These are phyloP conservation scores for Latrodectus hesperus DNA, from an alignment of 2,888 invertebrate genomes.

Conservation along the genomic window DNA sequence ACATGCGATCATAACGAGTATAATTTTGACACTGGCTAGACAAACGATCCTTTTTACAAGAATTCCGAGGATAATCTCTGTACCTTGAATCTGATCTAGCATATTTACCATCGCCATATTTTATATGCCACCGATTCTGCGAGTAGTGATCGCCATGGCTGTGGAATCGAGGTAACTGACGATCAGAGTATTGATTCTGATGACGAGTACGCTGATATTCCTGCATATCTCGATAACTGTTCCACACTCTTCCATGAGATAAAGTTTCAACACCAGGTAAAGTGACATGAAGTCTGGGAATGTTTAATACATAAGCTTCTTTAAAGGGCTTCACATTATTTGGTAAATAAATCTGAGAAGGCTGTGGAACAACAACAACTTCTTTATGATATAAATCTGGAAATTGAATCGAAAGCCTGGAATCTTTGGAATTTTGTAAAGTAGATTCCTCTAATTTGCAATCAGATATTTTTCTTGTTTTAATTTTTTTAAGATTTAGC, in stretches of 20 bases:
- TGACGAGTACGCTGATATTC: constrained; percentile 26
- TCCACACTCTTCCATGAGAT: constrained; percentile 39
- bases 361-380: constrained; percentile 29
- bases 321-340: constrained; percentile 32
- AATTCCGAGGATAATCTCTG: neutral
- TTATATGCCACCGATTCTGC: neutral
- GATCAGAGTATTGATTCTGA: neutral
- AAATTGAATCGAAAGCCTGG: neutral
- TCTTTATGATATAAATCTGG: constrained; percentile 44
- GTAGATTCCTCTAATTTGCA: constrained; percentile 2
- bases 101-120: neutral
- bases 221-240: constrained; percentile 54
- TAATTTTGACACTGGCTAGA: neutral
- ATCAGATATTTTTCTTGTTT: neutral
- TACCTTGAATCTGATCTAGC: neutral
- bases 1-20: neutral
- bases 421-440: neutral
- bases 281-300: neutral
- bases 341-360: constrained; percentile 32
- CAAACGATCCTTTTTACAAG: neutral
- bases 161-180: neutral
- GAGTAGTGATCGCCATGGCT: neutral
- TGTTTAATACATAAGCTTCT: constrained; percentile 52
- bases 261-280: neutral
- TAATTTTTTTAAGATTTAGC: neutral